Evolutionary conservation across 2,888 invertebrate species (phyloP), one percentile per base, ranked within the genome.

Genomic region (Drosophila buzzatii): DNA sequence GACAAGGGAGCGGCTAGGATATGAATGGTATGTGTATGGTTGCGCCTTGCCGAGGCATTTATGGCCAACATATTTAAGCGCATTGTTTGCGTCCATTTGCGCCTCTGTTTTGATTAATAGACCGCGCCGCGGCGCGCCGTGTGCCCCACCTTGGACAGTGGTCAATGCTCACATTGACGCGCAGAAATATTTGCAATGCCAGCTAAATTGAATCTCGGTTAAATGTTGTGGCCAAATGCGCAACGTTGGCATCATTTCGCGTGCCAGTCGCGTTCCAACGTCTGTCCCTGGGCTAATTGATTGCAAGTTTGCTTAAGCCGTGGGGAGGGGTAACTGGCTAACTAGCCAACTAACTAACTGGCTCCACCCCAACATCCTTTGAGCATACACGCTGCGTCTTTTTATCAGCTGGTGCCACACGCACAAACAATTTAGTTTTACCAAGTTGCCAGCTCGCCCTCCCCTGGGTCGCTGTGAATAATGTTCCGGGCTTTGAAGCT

Each of bases 81-180:
- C 68, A 73, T 66, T 81, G 76, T 84, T 71, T 74, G 70, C 70
- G 58, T 58, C 74, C 52, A 70, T 68, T 70, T 66, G 41, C 61
- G 55, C 62, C 59, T 64, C 66, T 49, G 69, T 66, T 82, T 77
- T 90, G 87, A 87, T 87, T 84, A 84, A 90, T 90, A 71, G 78
- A 49, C 37, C 16, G 44, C 18, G 53, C 51, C 12, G 44, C 1
- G 16, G 33, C 16, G 44, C 18, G 53, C 51, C 12, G 44, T 2
- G 16, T 41, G 65, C 37, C 52, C 72, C 61, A 72, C 62, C 69
- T 61, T 56, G 44, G 18, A 20, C 60, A 35, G 49, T 64, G 63
- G 67, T 45, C 53, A 51, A 39, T 57, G 53, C 3, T 9, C 3
- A 64, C 31, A 49, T 33, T 51, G 61, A 39, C 27, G 14, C n/a